Evolutionary conservation across 2,113 vertebrate genomes (phyloP).

Genomic region (Excalfactoria chinensis): DNA sequence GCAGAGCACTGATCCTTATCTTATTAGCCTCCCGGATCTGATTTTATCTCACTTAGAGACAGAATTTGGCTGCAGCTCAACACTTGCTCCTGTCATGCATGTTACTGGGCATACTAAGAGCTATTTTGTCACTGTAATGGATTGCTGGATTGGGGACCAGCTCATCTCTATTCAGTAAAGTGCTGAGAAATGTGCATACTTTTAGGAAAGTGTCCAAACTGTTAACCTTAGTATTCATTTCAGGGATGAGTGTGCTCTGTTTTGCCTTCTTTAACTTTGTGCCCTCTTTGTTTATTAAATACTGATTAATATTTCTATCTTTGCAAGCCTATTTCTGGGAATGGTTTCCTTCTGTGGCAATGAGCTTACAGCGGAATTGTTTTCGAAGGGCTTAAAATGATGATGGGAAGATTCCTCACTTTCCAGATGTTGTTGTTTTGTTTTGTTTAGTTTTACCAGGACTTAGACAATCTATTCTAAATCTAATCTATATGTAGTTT

Average conservation of each 20-base stretch:
- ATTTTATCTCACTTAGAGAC: constrained; percentile 38
- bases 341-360: not conserved
- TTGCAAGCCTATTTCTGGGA: not conserved
- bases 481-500: not conserved
- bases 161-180: not conserved
- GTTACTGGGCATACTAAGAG: constrained; percentile 19
- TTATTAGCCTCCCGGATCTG: constrained; percentile 45
- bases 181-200: not conserved
- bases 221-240: not conserved
- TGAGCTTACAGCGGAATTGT: not conserved
- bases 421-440: not conserved
- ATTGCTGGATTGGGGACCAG: not conserved
- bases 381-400: not conserved
- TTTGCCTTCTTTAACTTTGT: not conserved
- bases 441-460: not conserved
- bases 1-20: constrained; percentile 57
- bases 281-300: not conserved
- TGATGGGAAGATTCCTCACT: not conserved
- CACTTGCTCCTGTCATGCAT: constrained; percentile 31
- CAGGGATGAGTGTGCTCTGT: not conserved
- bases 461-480: not conserved
- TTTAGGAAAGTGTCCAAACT: constrained; percentile 4
- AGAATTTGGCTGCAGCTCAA: constrained; percentile 58
- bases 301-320: not conserved
- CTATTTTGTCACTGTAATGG: constrained; percentile 37